phyloP scores from a whole-genome alignment of 1,140 invertebrate genomes.

The Agraylea sexmaculata region DNA sequence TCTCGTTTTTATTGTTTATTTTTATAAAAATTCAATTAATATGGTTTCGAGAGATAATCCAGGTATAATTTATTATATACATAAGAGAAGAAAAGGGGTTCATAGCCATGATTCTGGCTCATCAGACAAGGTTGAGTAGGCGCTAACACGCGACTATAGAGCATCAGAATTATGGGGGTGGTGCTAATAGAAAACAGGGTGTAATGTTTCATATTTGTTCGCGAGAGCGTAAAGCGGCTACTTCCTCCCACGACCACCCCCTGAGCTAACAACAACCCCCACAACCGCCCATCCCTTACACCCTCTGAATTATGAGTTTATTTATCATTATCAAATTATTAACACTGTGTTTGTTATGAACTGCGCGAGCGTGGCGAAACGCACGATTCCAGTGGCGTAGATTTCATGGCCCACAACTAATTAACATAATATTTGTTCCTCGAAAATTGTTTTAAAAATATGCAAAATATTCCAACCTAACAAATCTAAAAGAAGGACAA shows the following conservation, averaged over 20 bases:
- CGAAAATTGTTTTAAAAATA: no score
- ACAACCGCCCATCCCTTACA: conserved; percentile 11
- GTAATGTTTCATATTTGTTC: conserved; percentile 22
- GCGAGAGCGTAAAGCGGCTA: conserved; percentile 14
- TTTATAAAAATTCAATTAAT: no score
- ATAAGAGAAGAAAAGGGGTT: no score
- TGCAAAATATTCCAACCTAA: no score
- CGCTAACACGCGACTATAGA: conserved; percentile 20
- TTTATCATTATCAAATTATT: conserved; percentile 45
- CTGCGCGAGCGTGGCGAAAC: conserved; percentile 11
- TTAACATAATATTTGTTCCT: no score
- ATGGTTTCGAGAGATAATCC: no score
- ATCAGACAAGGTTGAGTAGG: conserved; percentile 22
- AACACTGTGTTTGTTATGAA: conserved; percentile 26
- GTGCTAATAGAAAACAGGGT: conserved; percentile 22
- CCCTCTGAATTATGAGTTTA: conserved; percentile 40
- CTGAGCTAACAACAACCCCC: conserved; percentile 4
- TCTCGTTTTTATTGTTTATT: no score
- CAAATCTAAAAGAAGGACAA: no score
- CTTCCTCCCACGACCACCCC: conserved; percentile 8
- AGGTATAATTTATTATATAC: no score
- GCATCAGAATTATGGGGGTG: conserved; percentile 20
- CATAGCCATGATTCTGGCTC: no score
- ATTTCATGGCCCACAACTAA: no score
- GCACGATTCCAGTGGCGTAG: not conserved